Evolutionary conservation across 2,797 vertebrate species (phyloP).

Genomic region (Sciurus vulgaris): DNA sequence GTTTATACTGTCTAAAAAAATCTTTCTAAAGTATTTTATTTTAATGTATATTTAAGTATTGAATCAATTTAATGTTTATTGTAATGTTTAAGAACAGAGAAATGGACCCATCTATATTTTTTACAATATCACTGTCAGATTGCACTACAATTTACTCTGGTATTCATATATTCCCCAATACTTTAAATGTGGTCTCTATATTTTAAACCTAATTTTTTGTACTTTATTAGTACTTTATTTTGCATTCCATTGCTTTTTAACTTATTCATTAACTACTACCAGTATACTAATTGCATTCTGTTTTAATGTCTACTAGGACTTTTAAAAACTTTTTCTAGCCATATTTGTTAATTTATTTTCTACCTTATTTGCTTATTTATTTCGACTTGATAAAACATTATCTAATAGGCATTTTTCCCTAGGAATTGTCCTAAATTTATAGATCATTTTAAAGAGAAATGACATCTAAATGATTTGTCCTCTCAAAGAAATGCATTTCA

Average conservation of each 20-base stretch:
- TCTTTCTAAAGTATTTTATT: background rate
- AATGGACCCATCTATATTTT: background rate
- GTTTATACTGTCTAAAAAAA: background rate
- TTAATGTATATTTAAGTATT: conserved; percentile 28
- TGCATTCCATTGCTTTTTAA: background rate
- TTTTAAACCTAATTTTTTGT: conserved; percentile 4
- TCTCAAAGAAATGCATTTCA: background rate
- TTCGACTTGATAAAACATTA: background rate
- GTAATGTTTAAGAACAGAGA: background rate
- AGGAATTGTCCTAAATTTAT: background rate
- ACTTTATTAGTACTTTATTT: background rate
- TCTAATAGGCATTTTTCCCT: background rate
- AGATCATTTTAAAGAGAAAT: background rate
- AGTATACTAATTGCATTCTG: background rate
- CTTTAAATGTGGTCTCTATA: background rate
- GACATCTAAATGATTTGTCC: background rate
- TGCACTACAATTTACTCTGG: background rate
- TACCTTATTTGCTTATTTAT: background rate
- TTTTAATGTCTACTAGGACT: background rate
- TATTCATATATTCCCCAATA: background rate
- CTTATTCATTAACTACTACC: background rate
- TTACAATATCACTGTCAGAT: background rate
- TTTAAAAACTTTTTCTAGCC: background rate
- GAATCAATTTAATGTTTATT: background rate
- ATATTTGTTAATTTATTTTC: background rate